Evolutionary conservation across 2,113 vertebrate species (phyloP).

Genomic region (Siniperca chuatsi): DNA sequence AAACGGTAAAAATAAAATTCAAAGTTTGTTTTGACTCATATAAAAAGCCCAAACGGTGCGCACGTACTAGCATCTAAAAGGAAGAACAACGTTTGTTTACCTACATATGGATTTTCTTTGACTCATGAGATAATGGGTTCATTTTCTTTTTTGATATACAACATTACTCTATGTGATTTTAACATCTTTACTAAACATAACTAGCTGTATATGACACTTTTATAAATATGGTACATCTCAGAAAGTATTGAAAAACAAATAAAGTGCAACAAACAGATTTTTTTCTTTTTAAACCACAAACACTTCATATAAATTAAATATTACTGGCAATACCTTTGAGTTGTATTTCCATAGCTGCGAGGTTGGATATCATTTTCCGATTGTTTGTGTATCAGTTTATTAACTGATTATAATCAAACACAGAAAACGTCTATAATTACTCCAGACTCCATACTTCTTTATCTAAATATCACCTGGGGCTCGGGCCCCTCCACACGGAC

Average conservation of each 20-base stretch:
- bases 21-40: conserved; percentile 56
- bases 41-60: conserved; percentile 64
- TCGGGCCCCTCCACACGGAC: background rate
- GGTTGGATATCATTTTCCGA: too few species aligned
- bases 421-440: background rate
- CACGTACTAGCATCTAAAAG: conserved; percentile 75
- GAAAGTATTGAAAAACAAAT: conserved; percentile 63
- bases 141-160: conserved; percentile 60
- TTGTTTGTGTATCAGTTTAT: too few species aligned
- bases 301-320: conserved; percentile 57
- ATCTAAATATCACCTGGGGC: too few species aligned
- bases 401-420: background rate
- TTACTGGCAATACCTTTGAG: conserved; percentile 48
- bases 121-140: conserved; percentile 51
- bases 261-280: conserved; percentile 68
- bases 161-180: conserved; percentile 68
- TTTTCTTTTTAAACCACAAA: conserved; percentile 62
- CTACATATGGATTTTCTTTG: conserved; percentile 57
- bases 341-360: conserved; percentile 58
- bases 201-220: conserved; percentile 71
- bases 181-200: conserved; percentile 75
- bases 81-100: conserved; percentile 71
- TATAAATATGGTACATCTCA: conserved; percentile 77
- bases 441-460: background rate
- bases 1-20: conserved; percentile 66